Percentiles rank a stretch among this genome's conserved stretches.
Evolutionary conservation across 1,140 invertebrate species (phyloP).

Genomic region (Eurosta solidaginis): DNA sequence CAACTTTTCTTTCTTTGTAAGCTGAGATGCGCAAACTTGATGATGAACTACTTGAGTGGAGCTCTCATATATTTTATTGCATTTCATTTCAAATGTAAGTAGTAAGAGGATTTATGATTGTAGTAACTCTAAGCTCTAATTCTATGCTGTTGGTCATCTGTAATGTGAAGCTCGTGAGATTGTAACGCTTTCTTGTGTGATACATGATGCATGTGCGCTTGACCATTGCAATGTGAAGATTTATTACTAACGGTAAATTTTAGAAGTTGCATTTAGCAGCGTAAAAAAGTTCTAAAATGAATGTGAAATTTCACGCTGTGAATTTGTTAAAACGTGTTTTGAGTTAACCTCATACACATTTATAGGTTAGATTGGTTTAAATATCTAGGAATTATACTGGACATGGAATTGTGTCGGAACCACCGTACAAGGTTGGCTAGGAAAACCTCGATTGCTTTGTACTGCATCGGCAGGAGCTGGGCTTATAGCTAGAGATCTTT

Average conservation of each 20-base stretch:
- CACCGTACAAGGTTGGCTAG: no score
- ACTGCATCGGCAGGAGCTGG: no score
- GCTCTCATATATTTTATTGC: not conserved
- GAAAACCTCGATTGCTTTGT: no score
- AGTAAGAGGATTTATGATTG: not conserved
- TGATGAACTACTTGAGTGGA: not conserved
- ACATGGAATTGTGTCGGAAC: no score
- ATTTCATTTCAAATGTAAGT: not conserved
- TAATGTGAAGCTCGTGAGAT: conserved; percentile 18
- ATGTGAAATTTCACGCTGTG: no score
- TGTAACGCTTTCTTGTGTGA: not conserved
- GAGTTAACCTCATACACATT: no score
- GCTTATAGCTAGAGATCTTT: no score
- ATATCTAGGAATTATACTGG: no score
- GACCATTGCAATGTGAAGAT: not conserved
- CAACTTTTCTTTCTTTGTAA: conserved; percentile 19
- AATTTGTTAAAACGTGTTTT: no score
- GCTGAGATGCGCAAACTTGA: not conserved
- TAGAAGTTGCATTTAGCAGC: no score
- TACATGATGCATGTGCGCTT: not conserved
- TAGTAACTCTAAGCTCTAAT: not conserved
- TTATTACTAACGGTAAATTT: conserved; percentile 18
- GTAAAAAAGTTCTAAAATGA: no score
- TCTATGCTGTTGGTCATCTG: not conserved
- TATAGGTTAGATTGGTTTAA: no score